Conservation (phyloP, 2,113 vertebrate genomes). For the Picathartes gymnocephalus region DNA sequence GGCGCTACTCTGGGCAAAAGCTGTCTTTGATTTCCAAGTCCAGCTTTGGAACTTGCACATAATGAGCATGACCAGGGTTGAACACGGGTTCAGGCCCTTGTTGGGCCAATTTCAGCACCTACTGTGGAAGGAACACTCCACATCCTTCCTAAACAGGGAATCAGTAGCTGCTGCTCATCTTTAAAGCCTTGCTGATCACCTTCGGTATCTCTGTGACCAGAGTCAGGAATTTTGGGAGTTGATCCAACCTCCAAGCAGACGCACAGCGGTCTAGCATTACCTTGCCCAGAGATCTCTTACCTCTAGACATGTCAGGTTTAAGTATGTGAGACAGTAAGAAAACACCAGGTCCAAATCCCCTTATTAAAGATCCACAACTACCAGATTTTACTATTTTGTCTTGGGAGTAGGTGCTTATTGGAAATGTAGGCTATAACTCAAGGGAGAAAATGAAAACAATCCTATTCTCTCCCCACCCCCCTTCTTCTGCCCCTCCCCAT, state of each 20-base stretch:
- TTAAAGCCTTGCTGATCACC: not conserved
- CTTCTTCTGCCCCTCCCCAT: not conserved
- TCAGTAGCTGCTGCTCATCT: not conserved
- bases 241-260: not conserved
- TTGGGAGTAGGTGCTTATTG: not conserved
- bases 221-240: not conserved
- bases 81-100: rapidly evolving
- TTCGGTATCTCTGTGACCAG: not conserved
- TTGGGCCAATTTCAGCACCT: not conserved
- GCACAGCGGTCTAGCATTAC: not conserved
- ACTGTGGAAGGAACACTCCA: not conserved
- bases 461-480: not conserved
- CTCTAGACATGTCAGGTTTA: not conserved
- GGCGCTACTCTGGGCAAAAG: not conserved
- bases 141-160: not conserved
- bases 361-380: not conserved
- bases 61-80: not conserved
- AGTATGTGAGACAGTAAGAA: not conserved
- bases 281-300: not conserved
- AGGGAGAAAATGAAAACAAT: not conserved
- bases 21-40: not conserved
- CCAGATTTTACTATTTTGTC: not conserved
- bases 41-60: not conserved
- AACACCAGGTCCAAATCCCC: not conserved
- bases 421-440: not conserved